phyloP scores from a whole-genome alignment of 2,113 vertebrate genomes.

The Scopus umbretta region DNA sequence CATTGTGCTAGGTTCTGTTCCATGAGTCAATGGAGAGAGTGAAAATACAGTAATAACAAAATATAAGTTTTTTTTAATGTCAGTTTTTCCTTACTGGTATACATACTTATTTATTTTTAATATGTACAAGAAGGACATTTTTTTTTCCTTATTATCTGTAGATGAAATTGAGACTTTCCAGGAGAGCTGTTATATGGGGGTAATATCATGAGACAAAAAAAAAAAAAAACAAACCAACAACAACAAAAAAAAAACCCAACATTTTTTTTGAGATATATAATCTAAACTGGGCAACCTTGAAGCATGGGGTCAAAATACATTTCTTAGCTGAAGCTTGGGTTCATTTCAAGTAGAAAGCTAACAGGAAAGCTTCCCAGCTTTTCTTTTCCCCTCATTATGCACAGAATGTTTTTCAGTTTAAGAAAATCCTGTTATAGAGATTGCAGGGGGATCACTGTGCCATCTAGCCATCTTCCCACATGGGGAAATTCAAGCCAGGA shows the following conservation, averaged over 20 bases:
- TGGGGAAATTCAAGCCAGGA: background rate
- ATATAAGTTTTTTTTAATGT: fast-evolving
- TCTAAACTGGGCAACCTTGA: background rate
- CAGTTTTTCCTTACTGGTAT: background rate
- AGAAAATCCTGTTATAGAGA: background rate
- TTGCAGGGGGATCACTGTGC: background rate
- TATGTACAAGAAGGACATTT: background rate
- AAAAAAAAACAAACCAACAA: no score
- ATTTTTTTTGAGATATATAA: background rate
- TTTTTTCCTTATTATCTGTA: background rate
- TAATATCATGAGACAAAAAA: background rate
- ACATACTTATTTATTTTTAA: background rate
- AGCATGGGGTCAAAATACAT: background rate
- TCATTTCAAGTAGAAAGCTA: background rate
- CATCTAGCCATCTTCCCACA: background rate
- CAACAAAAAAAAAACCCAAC: background rate
- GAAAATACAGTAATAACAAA: background rate
- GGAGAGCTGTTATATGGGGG: background rate
- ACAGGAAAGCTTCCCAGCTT: background rate
- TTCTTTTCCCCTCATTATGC: background rate
- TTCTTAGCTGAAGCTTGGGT: background rate
- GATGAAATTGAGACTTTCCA: background rate
- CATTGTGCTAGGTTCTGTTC: background rate
- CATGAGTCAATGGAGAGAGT: background rate
- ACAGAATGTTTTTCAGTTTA: background rate